Evolutionary conservation across 2,888 invertebrate species (phyloP).

Genomic region (Escarpia spicata): DNA sequence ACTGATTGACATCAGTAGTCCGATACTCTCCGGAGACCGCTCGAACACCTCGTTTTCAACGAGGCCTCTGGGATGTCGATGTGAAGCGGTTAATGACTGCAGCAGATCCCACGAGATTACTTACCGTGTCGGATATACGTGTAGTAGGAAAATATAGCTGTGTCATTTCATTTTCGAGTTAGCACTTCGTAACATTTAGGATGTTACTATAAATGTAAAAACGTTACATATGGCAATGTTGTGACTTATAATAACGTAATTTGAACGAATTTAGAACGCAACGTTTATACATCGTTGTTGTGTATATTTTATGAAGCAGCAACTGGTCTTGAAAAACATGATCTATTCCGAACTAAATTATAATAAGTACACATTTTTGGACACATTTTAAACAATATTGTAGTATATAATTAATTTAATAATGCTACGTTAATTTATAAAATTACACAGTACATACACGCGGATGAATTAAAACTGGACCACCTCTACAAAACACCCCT

Average conservation of each 20-base stretch:
- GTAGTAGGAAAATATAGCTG: too few relatives aligned
- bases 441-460: not conserved
- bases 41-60: not conserved
- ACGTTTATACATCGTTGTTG: too few relatives aligned
- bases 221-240: too few relatives aligned
- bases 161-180: too few relatives aligned
- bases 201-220: too few relatives aligned
- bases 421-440: not conserved
- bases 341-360: not conserved
- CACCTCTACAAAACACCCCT: not conserved
- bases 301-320: not conserved
- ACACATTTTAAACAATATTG: too few relatives aligned
- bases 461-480: not conserved
- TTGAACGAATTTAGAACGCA: too few relatives aligned
- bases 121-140: not conserved
- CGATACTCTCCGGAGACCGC: not conserved
- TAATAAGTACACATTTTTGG: too few relatives aligned
- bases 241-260: too few relatives aligned
- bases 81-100: not conserved
- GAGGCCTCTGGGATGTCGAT: not conserved
- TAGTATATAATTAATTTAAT: not conserved
- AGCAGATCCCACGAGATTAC: not conserved
- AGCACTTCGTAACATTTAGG: too few relatives aligned
- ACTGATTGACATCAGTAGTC: not conserved
- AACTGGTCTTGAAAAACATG: not conserved